These are phyloP conservation scores for Balearica regulorum DNA, from an alignment of 2,797 vertebrate genomes.

Conservation along the genomic window DNA sequence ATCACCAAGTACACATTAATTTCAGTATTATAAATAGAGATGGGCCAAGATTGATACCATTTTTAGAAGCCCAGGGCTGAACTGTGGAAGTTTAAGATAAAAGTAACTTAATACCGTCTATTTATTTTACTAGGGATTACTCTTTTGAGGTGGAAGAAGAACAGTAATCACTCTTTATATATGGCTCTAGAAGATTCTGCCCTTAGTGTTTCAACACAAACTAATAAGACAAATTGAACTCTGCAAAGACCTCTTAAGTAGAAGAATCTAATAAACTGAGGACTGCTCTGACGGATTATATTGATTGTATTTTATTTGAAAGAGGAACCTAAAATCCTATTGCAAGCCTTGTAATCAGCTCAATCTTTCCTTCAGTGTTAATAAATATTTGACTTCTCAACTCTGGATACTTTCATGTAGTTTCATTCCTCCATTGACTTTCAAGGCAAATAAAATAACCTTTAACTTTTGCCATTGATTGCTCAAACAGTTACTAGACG, in stretches of 20 bases:
- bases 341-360: constrained; percentile 8
- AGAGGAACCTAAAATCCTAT: background rate
- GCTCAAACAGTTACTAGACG: constrained; percentile 61
- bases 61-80: background rate
- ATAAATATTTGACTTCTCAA: constrained; percentile 66
- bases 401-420: constrained; percentile 72
- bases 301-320: constrained; percentile 54
- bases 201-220: background rate
- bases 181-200: background rate
- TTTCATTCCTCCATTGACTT: constrained; percentile 75
- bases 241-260: background rate
- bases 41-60: background rate
- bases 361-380: constrained; percentile 5
- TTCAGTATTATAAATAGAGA: background rate
- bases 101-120: background rate
- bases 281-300: background rate
- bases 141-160: background rate
- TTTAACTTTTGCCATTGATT: constrained; percentile 78
- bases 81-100: background rate
- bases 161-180: background rate
- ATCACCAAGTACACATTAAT: background rate
- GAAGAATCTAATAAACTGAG: constrained; percentile 47
- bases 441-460: constrained; percentile 67
- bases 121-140: background rate
- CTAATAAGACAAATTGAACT: constrained; percentile 48